A percentile compares a stretch with the other conserved stretches of the same genome.
Evolutionary conservation across 2,797 vertebrate species (phyloP).

Genomic region (Sciurus vulgaris): DNA sequence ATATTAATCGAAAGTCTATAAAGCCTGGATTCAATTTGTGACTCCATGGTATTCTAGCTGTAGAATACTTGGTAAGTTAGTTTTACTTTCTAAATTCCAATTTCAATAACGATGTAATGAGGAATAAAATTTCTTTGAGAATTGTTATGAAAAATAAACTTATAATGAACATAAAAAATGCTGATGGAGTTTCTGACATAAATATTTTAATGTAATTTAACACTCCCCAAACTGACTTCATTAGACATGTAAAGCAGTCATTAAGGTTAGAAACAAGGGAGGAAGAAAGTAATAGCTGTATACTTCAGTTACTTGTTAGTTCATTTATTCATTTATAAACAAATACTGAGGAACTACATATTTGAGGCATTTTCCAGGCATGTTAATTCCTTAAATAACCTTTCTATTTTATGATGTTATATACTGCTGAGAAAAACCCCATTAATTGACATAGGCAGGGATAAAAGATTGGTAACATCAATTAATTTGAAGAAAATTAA

Average conservation of each 20-base stretch:
- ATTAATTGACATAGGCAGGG: neutral
- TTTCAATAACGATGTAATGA: slow-evolving; percentile 15
- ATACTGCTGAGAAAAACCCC: neutral
- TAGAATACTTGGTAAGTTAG: slow-evolving; percentile 10
- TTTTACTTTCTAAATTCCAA: neutral
- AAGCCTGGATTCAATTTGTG: neutral
- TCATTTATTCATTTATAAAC: slow-evolving; percentile 18
- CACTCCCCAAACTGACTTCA: neutral
- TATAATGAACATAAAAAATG: slow-evolving; percentile 28
- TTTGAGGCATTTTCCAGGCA: slow-evolving; percentile 2
- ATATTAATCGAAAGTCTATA: neutral
- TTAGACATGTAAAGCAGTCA: neutral
- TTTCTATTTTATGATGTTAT: neutral
- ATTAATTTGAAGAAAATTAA: slow-evolving; percentile 36
- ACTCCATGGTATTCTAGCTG: neutral
- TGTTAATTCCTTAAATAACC: neutral
- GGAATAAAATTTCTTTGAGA: slow-evolving; percentile 34
- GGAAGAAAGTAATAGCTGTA: neutral
- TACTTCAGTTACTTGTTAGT: neutral
- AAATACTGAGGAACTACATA: neutral
- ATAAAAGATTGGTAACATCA: neutral
- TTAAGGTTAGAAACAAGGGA: neutral
- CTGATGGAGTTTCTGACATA: neutral
- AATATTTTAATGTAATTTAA: slow-evolving; percentile 29
- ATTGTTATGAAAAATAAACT: slow-evolving; percentile 23